Base-by-base conservation (phyloP, 2,113 vertebrate species). In the Dascyllus trimaculatus region DNA sequence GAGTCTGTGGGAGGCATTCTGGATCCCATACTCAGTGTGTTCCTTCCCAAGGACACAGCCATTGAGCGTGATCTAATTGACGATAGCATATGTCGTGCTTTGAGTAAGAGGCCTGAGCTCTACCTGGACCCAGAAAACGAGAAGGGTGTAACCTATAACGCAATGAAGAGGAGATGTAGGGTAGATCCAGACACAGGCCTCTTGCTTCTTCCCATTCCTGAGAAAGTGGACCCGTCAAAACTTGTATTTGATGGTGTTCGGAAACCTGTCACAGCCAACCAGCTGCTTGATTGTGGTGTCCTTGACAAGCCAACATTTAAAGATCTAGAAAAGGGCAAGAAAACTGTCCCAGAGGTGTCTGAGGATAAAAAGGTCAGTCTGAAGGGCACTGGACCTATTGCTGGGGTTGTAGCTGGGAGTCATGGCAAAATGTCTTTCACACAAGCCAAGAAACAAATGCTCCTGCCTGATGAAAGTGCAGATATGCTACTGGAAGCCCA, bases 401-500 rank as follows among this genome's bases (percentile, higher is more conserved):
- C 97, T 4, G 98, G 97, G 11, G 93, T 97, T 2, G 86, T 92
- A 19, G 93, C 25, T 54, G 85, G 82, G 2, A 57, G 14, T 48
- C 24, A 18, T 40, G 86, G 96, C 5, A 98, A 96, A 78, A 96
- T 98, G 81, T 95, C 96, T 0, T 89, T 99, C 21, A 93, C 96
- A 5, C 97, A 99, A 80, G 98, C 97, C 72, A 97, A 97, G 84
- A 94, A 95, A 51, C 94, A 96, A 81, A 94, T 95, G 38, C 76
- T 98, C 1, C 80, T 99, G 64, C 84, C 94, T 19, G 89, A 94
- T 13, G 95, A 98, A 57, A 94, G 94, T 0, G 95, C 96, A 11
- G 90, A 96, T 77, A 93, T 96, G 87, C 95, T 99, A 7, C 86
- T 99, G 17, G 97, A 99, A 88, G 97, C 97, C 17, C 97, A 99